Base-by-base conservation (phyloP, 2,113 vertebrate species). In the Spea bombifrons region DNA sequence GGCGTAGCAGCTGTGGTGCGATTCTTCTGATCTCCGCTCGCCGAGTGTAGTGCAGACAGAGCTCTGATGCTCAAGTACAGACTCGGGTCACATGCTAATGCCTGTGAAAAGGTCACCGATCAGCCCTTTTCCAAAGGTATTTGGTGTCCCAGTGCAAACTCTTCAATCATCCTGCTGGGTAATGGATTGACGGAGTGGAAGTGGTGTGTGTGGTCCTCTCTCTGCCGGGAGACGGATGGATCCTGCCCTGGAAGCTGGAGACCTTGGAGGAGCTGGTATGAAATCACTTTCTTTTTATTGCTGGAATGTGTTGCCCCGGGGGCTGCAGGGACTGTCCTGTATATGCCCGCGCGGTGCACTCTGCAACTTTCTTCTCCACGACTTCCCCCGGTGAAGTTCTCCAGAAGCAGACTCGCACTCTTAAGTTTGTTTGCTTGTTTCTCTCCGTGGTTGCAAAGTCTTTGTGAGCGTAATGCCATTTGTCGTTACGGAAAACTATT, bases 31-130 rank as follows among this genome's bases (percentile, higher is more conserved):
- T 74, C 50, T 12, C 52, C 16, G 63, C 52, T 84, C 30, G 78
- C 83, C 82, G 67, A 78, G 69, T 72, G 72, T 83, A 77, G 57
- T 53, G 48, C 81, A 52, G 83, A 70, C 61, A 13, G 0, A 43
- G 69, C 17, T 15, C n/a, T 82, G 85, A 86, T 77, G 75, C 80
- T 84, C 68, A 68, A 52, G 10, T 66, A 77, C 17, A 78, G 47
- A 74, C 84, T 82, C 86, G 44, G 81, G 83, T 83, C 81, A 82
- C 17, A 5, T 88, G 30, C 86, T 84, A 83, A 71, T 84, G 84
- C 80, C 82, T 84, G 75, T 75, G 73, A 82, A 74, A 90, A 90
- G 90, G 88, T 90, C 87, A 87, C 88, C 88, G 83, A 76, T 79
- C 78, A 78, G 85, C 82, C 7, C 52, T 67, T 65, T 84, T 68